Base-by-base conservation (phyloP, 2,113 vertebrate species). In the Cyprinodon variegatus region DNA sequence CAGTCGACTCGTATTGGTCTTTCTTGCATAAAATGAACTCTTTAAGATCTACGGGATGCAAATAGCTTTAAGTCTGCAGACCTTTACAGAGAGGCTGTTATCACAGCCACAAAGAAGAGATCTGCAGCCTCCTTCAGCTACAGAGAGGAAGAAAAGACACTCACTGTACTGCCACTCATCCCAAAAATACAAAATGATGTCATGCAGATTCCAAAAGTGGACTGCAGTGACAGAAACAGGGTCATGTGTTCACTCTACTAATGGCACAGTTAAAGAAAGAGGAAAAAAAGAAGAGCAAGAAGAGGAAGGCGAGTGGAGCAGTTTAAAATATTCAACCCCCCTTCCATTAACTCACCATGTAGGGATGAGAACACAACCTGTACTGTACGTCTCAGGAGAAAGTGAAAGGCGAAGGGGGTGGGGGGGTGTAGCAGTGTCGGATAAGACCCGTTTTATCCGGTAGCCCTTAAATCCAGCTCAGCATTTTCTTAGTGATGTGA, bases 321-420 rank as follows among this genome's bases (percentile, higher is more conserved):
- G 87, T 84, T 90, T 94, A 90, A 94, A 94, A 94, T 93, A 93
- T 94, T 94, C 91, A 93, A 89, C 82, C 87, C 78, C 70, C 70
- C 88, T 88, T 94, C 92, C 93, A 94, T 94, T 94, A 94, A 90
- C 89, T 78, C 79, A 79, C 76, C 70, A 43, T 83, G 88, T 84
- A 83, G 70, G 63, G 89, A 90, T 77, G 85, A 70, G 84, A 83
- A 89, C 82, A 89, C 60, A 12, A 83, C 90, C 90, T 82, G 86
- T 84, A 85, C 90, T 91, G 89, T 92, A 91, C 83, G 87, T 90
- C 85, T 89, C 50, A 73, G 53, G 77, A 83, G 78, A 75, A 70
- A 70, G 53, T 62, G 20, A 48, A 57, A 57, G 38, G 48, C 3
- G 50, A 57, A 20, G 50, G 50, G 8, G 50, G 50, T 20, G 17